A percentile compares a stretch with the other conserved stretches of the same genome.
Evolutionary conservation across 2,888 invertebrate genomes (phyloP).

Genomic region (Polia nebulosa): DNA sequence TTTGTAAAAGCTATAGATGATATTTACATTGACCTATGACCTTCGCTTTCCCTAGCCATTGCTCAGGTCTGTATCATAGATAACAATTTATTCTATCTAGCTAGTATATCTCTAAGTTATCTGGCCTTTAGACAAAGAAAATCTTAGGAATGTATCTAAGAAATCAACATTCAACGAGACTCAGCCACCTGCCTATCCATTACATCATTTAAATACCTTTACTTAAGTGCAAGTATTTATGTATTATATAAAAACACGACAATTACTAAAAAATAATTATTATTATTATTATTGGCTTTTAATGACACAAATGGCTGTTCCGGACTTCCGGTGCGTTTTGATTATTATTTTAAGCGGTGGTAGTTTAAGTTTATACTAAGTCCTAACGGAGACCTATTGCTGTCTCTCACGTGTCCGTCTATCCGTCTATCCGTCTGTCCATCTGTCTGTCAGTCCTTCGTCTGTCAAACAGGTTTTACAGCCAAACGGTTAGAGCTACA

Average conservation of each 20-base stretch:
- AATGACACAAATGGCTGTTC: neutral
- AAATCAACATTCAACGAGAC: neutral
- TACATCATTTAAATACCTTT: conserved; percentile 35
- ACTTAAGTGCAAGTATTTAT: conserved; percentile 8
- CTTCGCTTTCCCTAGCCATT: too few relatives aligned
- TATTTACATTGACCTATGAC: too few relatives aligned
- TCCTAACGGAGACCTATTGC: too few relatives aligned
- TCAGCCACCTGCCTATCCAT: conserved; percentile 7
- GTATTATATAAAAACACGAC: conserved; percentile 4
- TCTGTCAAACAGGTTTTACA: too few relatives aligned
- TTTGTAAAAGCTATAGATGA: too few relatives aligned
- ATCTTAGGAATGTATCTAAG: conserved; percentile 37
- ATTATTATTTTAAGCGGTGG: neutral
- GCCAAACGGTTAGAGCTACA: too few relatives aligned
- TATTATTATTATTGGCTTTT: neutral
- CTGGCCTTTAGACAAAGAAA: conserved; percentile 9
- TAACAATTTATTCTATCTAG: too few relatives aligned
- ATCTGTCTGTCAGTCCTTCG: too few relatives aligned
- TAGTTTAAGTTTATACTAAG: neutral
- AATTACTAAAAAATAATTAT: conserved; percentile 6
- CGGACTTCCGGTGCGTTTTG: neutral
- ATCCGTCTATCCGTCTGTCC: too few relatives aligned
- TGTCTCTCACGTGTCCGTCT: too few relatives aligned
- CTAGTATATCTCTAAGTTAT: too few relatives aligned
- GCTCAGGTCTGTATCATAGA: too few relatives aligned